Base-by-base conservation (phyloP, 2,797 vertebrate species). In the Odontamblyopus rebecca region DNA sequence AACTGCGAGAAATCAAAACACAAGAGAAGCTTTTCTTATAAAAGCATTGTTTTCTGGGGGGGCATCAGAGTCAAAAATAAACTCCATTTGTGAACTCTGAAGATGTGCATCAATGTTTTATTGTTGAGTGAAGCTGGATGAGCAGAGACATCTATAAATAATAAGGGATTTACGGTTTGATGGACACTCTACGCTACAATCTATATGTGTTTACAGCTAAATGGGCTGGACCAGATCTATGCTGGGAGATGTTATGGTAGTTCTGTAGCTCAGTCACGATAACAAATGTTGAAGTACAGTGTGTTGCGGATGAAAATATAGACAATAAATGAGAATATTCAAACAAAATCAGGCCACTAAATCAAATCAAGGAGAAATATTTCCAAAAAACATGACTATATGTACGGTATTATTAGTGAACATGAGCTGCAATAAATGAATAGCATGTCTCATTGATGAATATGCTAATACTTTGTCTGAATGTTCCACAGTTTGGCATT, bases 101-200 rank as follows among this genome's bases (percentile, higher is more conserved):
- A 29, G 27, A 35, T 70, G 5, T 69, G 60, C 81, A 89, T 93
- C 70, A 89, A 93, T 91, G 82, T 88, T 91, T 91, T 73, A 91
- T 89, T 86, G 79, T 88, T 83, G 35, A 44, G 61, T 63, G 61
- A 73, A 48, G n/a, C 70, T 72, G 70, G 80, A 77, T 62, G 67
- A 13, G 50, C 65, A 77, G 16, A 62, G 19, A 0, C 26, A 86
- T 91, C 80, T 75, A 91, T 91, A 87, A 90, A 73, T 88, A 51
- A 92, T 86, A 74, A 87, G n/a, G 35, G 35, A 82, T 72, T 82
- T 68, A 75, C 41, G 53, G 62, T 70, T 72, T 62, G 71, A 29
- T 71, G 64, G 71, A 29, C 72, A 69, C 82, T 74, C 68, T 23
- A 23, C 69, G 12, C 30, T 59, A 65, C 30, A 38, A 68, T 63